Evolutionary conservation across 2,888 invertebrate genomes (phyloP).

Genomic region (Dromius quadrimaculatus): DNA sequence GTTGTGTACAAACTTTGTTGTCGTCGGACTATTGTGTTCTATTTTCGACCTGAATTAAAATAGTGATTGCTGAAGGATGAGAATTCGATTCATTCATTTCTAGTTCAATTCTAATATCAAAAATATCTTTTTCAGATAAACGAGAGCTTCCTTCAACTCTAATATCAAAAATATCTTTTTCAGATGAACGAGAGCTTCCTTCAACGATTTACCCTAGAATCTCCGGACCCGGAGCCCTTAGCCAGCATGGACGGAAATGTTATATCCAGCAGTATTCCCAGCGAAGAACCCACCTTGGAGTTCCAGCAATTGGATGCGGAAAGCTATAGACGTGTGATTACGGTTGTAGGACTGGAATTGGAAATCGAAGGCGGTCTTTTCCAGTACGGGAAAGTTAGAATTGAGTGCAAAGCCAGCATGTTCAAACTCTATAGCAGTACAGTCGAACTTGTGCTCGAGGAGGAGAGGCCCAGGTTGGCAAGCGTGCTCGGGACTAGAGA

Average conservation of each 20-base stretch:
- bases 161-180: conserved; percentile 55
- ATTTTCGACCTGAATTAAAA: background rate
- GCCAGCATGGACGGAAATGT: conserved; percentile 55
- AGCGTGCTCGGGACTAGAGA: conserved; percentile 80
- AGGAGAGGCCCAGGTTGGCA: conserved; percentile 81
- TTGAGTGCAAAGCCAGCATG: conserved; percentile 77
- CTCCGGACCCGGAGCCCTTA: conserved; percentile 57
- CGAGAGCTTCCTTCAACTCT: conserved; percentile 58
- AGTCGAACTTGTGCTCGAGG: conserved; percentile 75
- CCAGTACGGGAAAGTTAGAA: conserved; percentile 74
- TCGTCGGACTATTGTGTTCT: background rate
- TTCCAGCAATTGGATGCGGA: background rate
- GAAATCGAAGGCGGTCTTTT: conserved; percentile 75
- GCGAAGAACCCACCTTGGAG: background rate
- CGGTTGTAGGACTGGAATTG: conserved; percentile 68
- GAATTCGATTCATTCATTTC: background rate
- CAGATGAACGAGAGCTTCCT: conserved; percentile 60
- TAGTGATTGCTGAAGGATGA: background rate
- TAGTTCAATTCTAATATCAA: background rate
- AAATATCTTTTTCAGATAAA: conserved; percentile 59
- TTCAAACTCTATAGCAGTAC: conserved; percentile 76
- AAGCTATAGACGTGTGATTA: conserved; percentile 59
- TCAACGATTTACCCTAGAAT: conserved; percentile 53
- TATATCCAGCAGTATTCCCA: conserved; percentile 6
- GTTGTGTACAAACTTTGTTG: background rate